Conservation (phyloP, 2,797 vertebrate species). For the Bucorvus abyssinicus region DNA sequence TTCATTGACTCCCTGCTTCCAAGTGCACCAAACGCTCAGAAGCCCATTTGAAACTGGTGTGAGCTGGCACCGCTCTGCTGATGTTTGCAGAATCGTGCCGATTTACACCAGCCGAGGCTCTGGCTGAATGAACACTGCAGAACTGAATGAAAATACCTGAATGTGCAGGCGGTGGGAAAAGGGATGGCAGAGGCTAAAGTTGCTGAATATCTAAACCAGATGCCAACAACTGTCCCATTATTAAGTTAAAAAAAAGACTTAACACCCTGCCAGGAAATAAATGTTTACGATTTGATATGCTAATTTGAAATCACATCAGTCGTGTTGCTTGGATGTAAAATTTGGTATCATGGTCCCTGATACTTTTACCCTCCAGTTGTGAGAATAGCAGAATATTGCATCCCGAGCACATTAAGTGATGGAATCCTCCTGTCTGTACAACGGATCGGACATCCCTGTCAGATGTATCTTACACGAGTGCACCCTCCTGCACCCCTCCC, state of each 20-base stretch:
- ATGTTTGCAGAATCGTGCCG: background rate
- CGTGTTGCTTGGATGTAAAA: background rate
- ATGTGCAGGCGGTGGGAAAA: background rate
- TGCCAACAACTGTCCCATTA: background rate
- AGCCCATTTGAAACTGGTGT: background rate
- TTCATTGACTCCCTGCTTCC: background rate
- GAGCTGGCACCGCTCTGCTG: background rate
- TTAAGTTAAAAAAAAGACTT: background rate
- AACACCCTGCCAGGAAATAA: background rate
- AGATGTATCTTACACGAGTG: background rate
- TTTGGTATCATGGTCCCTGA: background rate
- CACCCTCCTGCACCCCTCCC: background rate
- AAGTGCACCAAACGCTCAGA: background rate
- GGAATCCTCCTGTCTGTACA: background rate
- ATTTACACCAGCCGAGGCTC: background rate
- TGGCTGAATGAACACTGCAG: background rate
- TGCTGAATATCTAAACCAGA: background rate
- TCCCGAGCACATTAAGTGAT: accelerated
- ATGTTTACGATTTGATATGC: background rate
- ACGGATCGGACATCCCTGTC: background rate
- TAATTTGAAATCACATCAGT: background rate
- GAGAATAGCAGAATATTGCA: background rate
- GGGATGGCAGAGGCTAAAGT: background rate
- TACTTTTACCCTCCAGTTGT: background rate
- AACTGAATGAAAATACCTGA: background rate